A percentile compares a stretch with the other conserved stretches of the same genome.
Conservation (phyloP, 2,113 vertebrate genomes). For the Hyperoodon ampullatus region DNA sequence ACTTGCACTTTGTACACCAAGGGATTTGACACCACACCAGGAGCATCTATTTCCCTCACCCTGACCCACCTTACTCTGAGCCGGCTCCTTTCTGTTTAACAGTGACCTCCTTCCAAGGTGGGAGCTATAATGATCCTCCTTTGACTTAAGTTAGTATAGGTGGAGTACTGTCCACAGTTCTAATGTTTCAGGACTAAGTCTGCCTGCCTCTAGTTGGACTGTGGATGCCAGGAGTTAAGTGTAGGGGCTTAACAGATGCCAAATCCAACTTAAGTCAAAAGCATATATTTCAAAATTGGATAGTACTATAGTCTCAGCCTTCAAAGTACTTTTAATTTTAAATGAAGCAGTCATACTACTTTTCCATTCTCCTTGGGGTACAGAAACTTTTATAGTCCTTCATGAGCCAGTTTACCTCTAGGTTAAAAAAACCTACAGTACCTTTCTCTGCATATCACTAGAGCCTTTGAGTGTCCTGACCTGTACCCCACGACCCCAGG, state of each 20-base stretch:
- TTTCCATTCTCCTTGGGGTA: neutral
- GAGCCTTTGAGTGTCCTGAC: neutral
- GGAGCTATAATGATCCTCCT: neutral
- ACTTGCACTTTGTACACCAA: neutral
- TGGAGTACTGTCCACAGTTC: neutral
- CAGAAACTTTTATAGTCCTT: neutral
- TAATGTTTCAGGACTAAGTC: neutral
- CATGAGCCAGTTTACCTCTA: neutral
- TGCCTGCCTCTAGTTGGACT: neutral
- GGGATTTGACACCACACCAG: neutral
- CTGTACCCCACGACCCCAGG: neutral
- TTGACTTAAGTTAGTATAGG: neutral
- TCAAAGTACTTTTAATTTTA: neutral
- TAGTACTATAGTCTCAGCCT: neutral
- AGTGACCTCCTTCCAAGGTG: neutral
- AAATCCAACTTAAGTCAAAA: conserved; percentile 31
- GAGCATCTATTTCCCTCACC: neutral
- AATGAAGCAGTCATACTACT: neutral
- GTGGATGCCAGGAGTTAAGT: neutral
- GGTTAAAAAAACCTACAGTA: neutral
- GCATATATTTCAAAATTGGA: neutral
- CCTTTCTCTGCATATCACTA: neutral
- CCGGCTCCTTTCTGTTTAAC: neutral
- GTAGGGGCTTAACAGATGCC: neutral
- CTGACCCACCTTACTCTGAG: neutral